These are phyloP conservation scores for Tauraco erythrolophus DNA, from an alignment of 2,113 vertebrate genomes.

Conservation along the genomic window DNA sequence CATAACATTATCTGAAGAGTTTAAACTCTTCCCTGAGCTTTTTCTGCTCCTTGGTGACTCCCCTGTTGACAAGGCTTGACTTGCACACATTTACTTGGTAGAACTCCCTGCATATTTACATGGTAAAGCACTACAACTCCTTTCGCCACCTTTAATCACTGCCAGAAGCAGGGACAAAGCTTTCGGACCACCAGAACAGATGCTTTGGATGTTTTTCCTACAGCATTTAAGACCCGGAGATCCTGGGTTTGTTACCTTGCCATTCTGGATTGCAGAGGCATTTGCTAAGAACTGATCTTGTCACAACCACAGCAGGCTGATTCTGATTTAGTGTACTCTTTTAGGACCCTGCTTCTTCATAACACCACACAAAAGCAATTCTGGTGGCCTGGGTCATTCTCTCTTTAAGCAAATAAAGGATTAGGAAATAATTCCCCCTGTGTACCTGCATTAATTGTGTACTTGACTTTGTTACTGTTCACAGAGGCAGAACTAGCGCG, in stretches of 20 bases:
- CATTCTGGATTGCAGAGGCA: background rate
- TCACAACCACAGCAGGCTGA: background rate
- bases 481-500: rapidly evolving
- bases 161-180: background rate
- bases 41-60: background rate
- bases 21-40: background rate
- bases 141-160: background rate
- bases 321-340: background rate
- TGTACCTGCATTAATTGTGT: rapidly evolving
- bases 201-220: background rate
- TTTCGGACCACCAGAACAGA: background rate
- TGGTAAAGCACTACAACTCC: background rate
- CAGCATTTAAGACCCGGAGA: background rate
- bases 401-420: background rate
- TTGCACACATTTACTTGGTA: background rate
- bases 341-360: background rate
- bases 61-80: background rate
- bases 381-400: background rate
- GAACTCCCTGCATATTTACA: background rate
- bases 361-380: background rate
- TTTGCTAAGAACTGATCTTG: background rate
- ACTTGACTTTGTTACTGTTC: background rate
- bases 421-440: background rate
- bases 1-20: background rate
- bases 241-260: background rate